Evolutionary conservation across 2,797 vertebrate species (phyloP), one percentile per base, ranked within the genome.

Genomic region (Chaunax sp.): DNA sequence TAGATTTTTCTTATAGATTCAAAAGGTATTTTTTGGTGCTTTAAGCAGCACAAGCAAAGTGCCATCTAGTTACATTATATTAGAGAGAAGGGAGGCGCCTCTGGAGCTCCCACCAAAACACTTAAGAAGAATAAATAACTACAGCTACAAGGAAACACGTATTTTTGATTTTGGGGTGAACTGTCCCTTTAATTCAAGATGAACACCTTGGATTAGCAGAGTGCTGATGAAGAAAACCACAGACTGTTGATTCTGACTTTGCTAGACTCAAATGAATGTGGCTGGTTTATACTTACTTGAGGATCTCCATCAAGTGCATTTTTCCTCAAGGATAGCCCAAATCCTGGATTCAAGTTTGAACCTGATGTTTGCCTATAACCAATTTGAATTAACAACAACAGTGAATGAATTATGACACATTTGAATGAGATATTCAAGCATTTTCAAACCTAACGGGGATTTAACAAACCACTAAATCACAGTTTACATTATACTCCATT

Each of bases 311-410:
- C 84, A 3, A 52, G 60, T 20, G 50, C 38, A 54, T 35, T 77
- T 78, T 81, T 93, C 79, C 82, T 93, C 10, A 78, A 72, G 1
- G 88, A 91, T 0, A 79, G 37, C 2, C 69, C 53, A 58, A 88
- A 80, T 1, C 54, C 9, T 1, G 83, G 59, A 43, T 60, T 84
- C 10, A 72, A 7, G 47, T 52, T 90, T 46, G 90, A 90, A 47
- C 70, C 86, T 50, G 88, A 89, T 14, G 86, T 86, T 88, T 92
- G 89, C 80, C 93, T 95, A n/a, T 50, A 55, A 79, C 14, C 49
- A 6, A 43, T 10, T 37, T 37, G 15, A 33, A 52, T 30, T 37
- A 3, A 37, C 12, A n/a, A 6, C 41, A 13, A 43, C n/a, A n/a
- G n/a, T 51, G 16, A 51, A 6, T 16, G 0, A 55, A 28, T 49